phyloP scores from a whole-genome alignment of 2,888 invertebrate species.

The Malthinus flaveolus region DNA sequence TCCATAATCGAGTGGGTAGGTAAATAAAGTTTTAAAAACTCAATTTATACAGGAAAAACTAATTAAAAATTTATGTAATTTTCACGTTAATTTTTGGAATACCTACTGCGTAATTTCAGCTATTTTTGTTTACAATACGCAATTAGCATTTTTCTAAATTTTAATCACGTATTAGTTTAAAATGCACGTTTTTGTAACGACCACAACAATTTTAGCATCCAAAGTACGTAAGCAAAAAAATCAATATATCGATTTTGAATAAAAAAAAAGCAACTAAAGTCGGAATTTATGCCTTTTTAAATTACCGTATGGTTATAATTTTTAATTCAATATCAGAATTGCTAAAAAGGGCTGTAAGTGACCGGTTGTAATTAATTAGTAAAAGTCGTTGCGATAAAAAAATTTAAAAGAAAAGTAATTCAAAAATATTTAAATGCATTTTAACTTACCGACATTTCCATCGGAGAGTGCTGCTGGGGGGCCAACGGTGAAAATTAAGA shows the following conservation, averaged over 20 bases:
- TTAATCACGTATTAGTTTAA: no score
- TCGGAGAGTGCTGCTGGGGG: conserved; percentile 59
- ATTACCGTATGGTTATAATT: neutral
- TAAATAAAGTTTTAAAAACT: no score
- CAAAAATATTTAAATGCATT: neutral
- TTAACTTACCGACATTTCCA: conserved; percentile 67
- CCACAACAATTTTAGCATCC: conserved; percentile 1
- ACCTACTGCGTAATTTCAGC: no score
- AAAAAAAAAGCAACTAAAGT: neutral
- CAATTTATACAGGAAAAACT: no score
- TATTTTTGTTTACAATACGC: no score
- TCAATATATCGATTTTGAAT: conserved; percentile 21
- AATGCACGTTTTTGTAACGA: neutral
- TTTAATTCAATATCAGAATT: no score
- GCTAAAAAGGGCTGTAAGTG: neutral
- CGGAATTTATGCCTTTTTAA: conserved; percentile 1
- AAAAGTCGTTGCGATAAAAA: neutral
- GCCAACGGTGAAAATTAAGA: conserved; percentile 46
- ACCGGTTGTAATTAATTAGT: neutral
- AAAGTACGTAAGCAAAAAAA: conserved; percentile 20
- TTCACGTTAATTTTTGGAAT: no score
- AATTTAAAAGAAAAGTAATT: neutral
- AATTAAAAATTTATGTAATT: no score
- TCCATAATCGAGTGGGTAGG: no score
- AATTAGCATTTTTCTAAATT: no score